Evolutionary conservation across 2,888 invertebrate species (phyloP), one percentile per base, ranked within the genome.

Genomic region (Parnassius orleans): DNA sequence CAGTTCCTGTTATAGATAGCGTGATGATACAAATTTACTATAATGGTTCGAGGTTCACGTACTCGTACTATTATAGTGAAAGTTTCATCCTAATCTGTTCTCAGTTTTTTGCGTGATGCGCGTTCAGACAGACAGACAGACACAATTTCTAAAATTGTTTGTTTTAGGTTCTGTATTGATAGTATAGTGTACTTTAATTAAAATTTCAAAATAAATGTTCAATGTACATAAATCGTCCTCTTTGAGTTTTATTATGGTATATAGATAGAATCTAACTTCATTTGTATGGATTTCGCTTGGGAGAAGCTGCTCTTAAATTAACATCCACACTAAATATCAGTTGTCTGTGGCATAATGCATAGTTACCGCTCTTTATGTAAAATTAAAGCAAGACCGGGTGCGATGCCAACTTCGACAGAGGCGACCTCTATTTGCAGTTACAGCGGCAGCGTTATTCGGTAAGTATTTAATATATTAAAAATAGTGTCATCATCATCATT

Each of bases 301-400:
- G 41, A 11, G 9, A 48, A 60, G 53, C 60, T 24, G 19, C 43
- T 53, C 46, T 61, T 50, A 56, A 59, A 61, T 62, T 56, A 60
- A 56, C 53, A 57, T 64, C 58, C 60, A 50, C 47, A 56, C 60
- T 60, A 63, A 69, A 66, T 68, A 63, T 62, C 60, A 66, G 53
- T 64, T 63, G 64, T 58, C 62, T 51, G 63, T 59, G 61, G 62
- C 64, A 63, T 64, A 65, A 67, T 68, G 66, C 68, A 65, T 66
- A 70, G 63, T 68, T 67, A 64, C 64, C 65, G 66, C 73, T 72
- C 61, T 69, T 75, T 77, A 78, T 76, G 73, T 74, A 76, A 79
- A 80, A 80, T 81, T 77, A 74, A 80, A 78, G 74, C 76, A 69
- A 68, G 65, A 68, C 66, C 63, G 71, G 65, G 65, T 66, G 66